Evolutionary conservation across 2,113 vertebrate species (phyloP).

Genomic region (Phalacrocorax pelagicus): DNA sequence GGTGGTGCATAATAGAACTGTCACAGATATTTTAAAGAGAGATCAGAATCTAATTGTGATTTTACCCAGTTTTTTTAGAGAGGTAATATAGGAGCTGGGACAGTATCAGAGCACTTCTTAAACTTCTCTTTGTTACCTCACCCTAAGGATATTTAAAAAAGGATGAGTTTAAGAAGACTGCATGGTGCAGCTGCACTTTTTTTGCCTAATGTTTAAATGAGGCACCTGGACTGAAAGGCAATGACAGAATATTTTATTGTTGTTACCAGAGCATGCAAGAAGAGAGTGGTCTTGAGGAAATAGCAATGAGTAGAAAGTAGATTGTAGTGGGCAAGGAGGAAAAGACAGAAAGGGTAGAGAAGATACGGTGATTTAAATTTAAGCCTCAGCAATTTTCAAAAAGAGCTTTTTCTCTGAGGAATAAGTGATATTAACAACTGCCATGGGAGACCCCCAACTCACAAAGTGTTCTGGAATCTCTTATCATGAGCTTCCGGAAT

Average conservation of each 20-base stretch:
- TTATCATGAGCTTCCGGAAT: not conserved
- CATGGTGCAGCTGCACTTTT: accelerated
- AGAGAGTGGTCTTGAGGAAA: not conserved
- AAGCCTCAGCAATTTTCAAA: not conserved
- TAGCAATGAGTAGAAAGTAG: not conserved
- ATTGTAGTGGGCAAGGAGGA: not conserved
- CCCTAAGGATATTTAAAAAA: too few relatives aligned
- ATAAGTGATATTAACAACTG: not conserved
- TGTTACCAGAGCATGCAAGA: not conserved
- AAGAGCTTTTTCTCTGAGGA: not conserved
- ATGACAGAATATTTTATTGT: not conserved
- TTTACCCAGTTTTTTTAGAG: not conserved
- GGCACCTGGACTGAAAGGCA: not conserved
- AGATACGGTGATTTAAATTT: not conserved
- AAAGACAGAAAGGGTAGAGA: not conserved
- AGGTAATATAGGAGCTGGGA: not conserved
- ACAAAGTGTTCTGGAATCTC: not conserved
- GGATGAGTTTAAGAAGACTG: not conserved
- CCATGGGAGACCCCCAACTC: not conserved
- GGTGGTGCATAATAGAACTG: not conserved
- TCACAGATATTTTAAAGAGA: not conserved
- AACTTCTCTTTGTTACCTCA: not conserved
- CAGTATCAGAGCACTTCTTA: not conserved
- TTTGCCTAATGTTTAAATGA: not conserved
- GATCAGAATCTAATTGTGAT: not conserved